Conservation (phyloP, 2,888 invertebrate species). For the Temnothorax unifasciatus region DNA sequence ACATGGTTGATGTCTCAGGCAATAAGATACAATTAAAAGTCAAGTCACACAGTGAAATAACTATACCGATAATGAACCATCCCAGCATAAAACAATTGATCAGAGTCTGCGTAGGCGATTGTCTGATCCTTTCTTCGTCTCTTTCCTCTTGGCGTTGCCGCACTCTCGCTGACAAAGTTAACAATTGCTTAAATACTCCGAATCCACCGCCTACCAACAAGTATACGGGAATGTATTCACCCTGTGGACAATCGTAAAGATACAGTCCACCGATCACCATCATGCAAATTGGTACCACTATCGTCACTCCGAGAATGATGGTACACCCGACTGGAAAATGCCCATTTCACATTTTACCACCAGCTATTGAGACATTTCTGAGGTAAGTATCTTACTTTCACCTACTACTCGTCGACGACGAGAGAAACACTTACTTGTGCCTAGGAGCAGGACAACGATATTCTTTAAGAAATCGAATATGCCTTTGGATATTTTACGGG, state of each 20-base stretch:
- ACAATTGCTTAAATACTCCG: slow-evolving; percentile 89
- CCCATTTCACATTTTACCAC: not conserved
- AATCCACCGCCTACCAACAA: slow-evolving; percentile 90
- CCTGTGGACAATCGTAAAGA: slow-evolving; percentile 89
- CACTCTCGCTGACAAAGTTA: slow-evolving; percentile 88
- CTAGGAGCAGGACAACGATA: slow-evolving; percentile 88
- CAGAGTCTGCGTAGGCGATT: slow-evolving; percentile 88
- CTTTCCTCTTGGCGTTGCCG: slow-evolving; percentile 87
- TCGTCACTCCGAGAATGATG: slow-evolving; percentile 88
- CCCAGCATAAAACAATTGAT: slow-evolving; percentile 90
- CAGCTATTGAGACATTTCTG: too few relatives aligned
- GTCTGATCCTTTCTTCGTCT: slow-evolving; percentile 87
- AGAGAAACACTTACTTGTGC: slow-evolving; percentile 87
- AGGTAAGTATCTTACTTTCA: too few relatives aligned
- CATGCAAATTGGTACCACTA: slow-evolving; percentile 90
- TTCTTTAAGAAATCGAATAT: slow-evolving; percentile 89
- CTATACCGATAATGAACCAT: slow-evolving; percentile 91
- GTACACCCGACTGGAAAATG: slow-evolving; percentile 89
- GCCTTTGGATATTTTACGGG: slow-evolving; percentile 88
- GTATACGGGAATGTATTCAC: slow-evolving; percentile 90
- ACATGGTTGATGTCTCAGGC: too few relatives aligned
- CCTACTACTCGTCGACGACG: too few relatives aligned
- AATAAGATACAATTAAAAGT: too few relatives aligned
- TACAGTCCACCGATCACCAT: slow-evolving; percentile 90
- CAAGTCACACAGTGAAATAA: not conserved